These are phyloP conservation scores for Scaptodrosophila latifasciaeformis DNA, from an alignment of 2,888 invertebrate genomes.

Conservation along the genomic window DNA sequence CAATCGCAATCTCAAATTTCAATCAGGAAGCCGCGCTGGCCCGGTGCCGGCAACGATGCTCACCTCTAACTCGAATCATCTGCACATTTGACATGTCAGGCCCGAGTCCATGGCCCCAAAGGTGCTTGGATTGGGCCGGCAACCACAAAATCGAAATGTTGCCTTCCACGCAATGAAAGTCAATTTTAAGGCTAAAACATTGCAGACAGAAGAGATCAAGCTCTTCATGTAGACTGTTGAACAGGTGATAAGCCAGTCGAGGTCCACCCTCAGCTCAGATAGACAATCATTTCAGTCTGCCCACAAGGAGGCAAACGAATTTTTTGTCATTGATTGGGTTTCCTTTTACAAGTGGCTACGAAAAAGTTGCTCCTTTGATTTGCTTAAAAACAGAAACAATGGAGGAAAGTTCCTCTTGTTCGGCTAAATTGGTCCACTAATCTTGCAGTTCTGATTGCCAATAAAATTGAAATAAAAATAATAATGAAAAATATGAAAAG, in stretches of 20 bases:
- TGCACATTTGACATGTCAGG: background rate
- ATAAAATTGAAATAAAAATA: too few species aligned
- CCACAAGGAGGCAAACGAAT: too few species aligned
- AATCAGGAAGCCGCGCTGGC: constrained; percentile 59
- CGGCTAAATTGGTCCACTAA: constrained; percentile 52
- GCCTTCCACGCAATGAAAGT: constrained; percentile 52
- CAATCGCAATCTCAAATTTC: constrained; percentile 61
- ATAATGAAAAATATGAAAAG: constrained; percentile 3
- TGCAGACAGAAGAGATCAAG: constrained; percentile 25
- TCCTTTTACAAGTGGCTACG: too few species aligned
- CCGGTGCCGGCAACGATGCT: too few species aligned
- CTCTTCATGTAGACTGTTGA: too few species aligned
- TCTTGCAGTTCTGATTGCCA: constrained; percentile 41
- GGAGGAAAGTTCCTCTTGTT: constrained; percentile 39
- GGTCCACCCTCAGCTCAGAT: background rate
- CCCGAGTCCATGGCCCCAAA: too few species aligned
- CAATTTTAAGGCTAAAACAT: constrained; percentile 65
- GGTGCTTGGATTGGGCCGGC: constrained; percentile 26
- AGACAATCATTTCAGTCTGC: too few species aligned
- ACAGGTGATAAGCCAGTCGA: constrained; percentile 59
- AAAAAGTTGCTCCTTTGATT: too few species aligned
- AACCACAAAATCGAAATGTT: constrained; percentile 52
- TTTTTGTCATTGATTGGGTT: too few species aligned
- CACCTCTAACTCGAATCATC: background rate
- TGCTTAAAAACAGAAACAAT: too few species aligned